Base-by-base conservation (phyloP, 2,113 vertebrate species). In the Leptobrachium ailaonicum region DNA sequence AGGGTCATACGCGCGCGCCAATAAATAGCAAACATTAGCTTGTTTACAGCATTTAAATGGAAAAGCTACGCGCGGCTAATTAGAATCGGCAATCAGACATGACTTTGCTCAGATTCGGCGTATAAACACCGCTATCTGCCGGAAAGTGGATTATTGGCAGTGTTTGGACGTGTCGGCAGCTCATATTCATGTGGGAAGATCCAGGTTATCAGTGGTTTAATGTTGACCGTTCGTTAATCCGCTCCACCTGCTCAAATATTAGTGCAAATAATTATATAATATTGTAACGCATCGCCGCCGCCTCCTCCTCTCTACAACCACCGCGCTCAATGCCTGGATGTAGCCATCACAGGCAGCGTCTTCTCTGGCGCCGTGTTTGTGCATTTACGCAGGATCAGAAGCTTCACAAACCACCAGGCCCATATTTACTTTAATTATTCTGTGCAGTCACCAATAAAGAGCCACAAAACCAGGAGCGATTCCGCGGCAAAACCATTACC, bases 171-270 rank as follows among this genome's bases (percentile, higher is more conserved):
- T 90, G 91, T 92, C 93, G 91, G 92, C 87, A 90, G 90, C 91
- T 92, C 92, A 93, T 92, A 93, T 92, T 94, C 92, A 93, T 92
- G 92, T 73, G 91, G 90, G 89, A 93, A 92, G 93, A 90, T 90
- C 88, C 90, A 91, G 88, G 88, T 91, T 92, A 93, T 93, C 90
- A 90, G 90, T 89, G 90, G 80, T 11, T 82, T 94, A 94, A 92
- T 97, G 94, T 98, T 98, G 96, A 98, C 95, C 90, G 89, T 95
- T 90, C 90, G 89, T 95, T 99, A 98, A 99, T 99, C 96, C 96
- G 93, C 95, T 95, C 95, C 95, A 98, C 96, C 96, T 98, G 96
- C 95, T 98, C 96, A 98, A 99, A 98, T 95, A 93, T 94, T 92
- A 93, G 90, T 92, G 90, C 88, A 91, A 94, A 94, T 93, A 93